Percentiles rank a stretch among this genome's conserved stretches.
Evolutionary conservation across 2,888 invertebrate species (phyloP).

Genomic region (Polyommatus icarus): DNA sequence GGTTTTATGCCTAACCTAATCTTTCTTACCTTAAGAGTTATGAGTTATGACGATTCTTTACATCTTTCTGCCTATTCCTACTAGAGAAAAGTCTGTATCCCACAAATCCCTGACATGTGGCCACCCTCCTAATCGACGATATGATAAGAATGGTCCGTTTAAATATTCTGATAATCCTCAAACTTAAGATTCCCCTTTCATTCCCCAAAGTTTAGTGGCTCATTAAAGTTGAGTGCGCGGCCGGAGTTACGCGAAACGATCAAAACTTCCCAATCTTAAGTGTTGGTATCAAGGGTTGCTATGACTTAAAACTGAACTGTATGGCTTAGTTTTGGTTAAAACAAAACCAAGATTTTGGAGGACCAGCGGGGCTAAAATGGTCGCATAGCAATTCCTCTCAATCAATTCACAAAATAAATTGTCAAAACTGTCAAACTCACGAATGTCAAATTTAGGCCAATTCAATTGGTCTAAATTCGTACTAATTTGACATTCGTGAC

Average conservation of each 20-base stretch:
- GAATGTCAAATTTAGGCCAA: too few species aligned
- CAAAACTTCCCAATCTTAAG: slow-evolving; percentile 28
- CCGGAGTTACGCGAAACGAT: slow-evolving; percentile 34
- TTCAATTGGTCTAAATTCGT: too few species aligned
- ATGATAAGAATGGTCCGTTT: slow-evolving; percentile 27
- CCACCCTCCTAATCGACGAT: neutral
- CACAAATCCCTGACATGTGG: neutral
- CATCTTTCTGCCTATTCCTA: too few species aligned
- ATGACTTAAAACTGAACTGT: neutral
- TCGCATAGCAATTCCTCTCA: too few species aligned
- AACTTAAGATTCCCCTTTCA: slow-evolving; percentile 34
- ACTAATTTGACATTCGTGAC: too few species aligned
- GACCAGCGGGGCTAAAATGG: too few species aligned
- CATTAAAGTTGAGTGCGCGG: slow-evolving; percentile 44
- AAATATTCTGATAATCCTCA: slow-evolving; percentile 24
- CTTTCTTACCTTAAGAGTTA: too few species aligned
- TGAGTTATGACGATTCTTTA: too few species aligned
- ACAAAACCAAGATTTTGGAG: too few species aligned
- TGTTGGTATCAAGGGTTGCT: neutral
- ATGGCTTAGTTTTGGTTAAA: neutral
- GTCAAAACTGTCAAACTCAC: too few species aligned
- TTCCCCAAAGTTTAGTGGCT: slow-evolving; percentile 42
- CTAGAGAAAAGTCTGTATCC: neutral
- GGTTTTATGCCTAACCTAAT: too few species aligned
- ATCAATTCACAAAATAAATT: too few species aligned